Base-by-base conservation (phyloP, 1,140 invertebrate genomes). In the Caenorhabditis briggsae region DNA sequence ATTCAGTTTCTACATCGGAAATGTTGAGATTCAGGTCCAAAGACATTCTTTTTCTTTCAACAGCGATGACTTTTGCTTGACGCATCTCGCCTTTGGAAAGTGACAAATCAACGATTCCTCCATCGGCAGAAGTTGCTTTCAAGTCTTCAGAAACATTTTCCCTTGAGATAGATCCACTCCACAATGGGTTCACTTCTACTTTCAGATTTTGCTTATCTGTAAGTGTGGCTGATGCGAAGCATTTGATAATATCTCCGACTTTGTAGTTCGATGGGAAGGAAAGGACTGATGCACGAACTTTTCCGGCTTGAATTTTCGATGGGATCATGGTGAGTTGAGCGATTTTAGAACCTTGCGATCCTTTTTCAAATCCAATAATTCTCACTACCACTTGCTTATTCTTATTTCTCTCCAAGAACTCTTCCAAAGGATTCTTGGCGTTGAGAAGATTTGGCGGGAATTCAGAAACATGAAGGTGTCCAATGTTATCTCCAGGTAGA, bases 381-480 rank as follows among this genome's bases (percentile, higher is more conserved):
- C 91, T 90, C 12, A 92, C 88, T 41, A 82, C 84, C 14, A 91
- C 70, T 9, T n/a, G 70, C 55, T 91, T 91, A 14, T 86, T 82
- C 18, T 70, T 43, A 53, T 92, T 89, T 53, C 83, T 46, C 43
- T 88, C 43, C 7, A 91, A 23, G 64, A 91, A 91, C 12, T 88
- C 74, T 25, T 56, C 46, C 41, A 91, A 82, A 2, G 90, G 89
- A 25, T 78, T 85, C 87, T 88, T 20, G 65, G 83, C 7, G 8
- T 25, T 64, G 43, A 90, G 6, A 87, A 83, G 61, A 23, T 64
- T 43, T 53, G 11, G 41, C 41, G 84, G 84, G 20, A 91, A 48
- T 86, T 91, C 90, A 11, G 84, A 89, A 6, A 83, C 90, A 74
- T 91, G 90, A 14, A 91, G 53, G 16, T 91, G 85, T 33, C 90